Conservation (phyloP, 2,888 invertebrate species). For the Taphrorychus bicolor region DNA sequence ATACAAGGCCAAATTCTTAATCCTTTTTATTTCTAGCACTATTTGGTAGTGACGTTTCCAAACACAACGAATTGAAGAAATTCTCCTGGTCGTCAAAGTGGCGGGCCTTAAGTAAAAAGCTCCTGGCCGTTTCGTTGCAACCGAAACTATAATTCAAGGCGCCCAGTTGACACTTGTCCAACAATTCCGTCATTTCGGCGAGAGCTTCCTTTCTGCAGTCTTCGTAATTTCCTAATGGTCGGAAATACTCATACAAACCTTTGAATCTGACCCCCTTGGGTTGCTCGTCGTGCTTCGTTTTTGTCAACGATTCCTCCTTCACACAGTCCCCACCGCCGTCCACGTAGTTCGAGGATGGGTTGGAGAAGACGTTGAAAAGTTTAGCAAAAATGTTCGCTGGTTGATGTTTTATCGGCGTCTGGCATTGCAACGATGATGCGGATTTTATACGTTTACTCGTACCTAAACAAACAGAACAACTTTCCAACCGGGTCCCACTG, state of each 20-base stretch:
- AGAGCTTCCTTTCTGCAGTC: slow-evolving; percentile 54
- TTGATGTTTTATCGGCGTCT: neutral
- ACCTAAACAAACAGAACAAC: too few species aligned
- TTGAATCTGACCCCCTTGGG: slow-evolving; percentile 41
- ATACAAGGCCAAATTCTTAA: slow-evolving; percentile 5
- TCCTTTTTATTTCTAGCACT: slow-evolving; percentile 25
- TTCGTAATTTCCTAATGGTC: slow-evolving; percentile 49
- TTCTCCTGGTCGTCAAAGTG: slow-evolving; percentile 63
- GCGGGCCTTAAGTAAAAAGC: slow-evolving; percentile 63
- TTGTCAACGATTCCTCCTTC: neutral
- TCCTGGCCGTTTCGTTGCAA: slow-evolving; percentile 59
- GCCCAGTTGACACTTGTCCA: slow-evolving; percentile 59
- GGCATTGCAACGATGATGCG: neutral
- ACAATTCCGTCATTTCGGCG: slow-evolving; percentile 54
- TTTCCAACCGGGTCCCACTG: too few species aligned
- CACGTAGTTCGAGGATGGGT: neutral
- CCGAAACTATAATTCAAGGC: slow-evolving; percentile 58
- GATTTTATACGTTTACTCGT: too few species aligned
- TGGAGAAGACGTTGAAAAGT: slow-evolving; percentile 43
- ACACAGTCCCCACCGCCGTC: neutral
- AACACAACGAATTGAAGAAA: slow-evolving; percentile 60
- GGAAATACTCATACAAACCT: slow-evolving; percentile 50
- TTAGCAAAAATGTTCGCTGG: slow-evolving; percentile 34
- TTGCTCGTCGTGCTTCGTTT: neutral
- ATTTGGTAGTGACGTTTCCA: slow-evolving; percentile 48